Conservation (phyloP, 2,888 invertebrate species). For the Lobophora halterata region DNA sequence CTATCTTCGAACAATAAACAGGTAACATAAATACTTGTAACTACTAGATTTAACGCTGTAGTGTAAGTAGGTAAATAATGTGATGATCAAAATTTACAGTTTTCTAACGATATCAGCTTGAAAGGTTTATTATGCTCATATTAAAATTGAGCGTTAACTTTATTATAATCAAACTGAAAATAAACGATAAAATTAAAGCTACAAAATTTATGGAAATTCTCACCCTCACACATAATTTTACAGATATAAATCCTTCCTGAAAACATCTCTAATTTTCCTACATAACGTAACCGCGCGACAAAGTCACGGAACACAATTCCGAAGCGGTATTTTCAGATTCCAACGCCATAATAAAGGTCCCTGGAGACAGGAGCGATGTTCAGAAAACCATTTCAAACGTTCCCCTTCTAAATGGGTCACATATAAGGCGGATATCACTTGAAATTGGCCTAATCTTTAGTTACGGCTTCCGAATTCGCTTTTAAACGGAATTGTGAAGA, state of each 20-base stretch:
- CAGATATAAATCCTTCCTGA: constrained; percentile 9
- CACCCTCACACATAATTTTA: not conserved
- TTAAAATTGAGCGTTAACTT: no score
- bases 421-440: constrained; percentile 52
- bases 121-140: no score
- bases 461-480: constrained; percentile 54
- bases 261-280: constrained; percentile 23
- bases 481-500: constrained; percentile 35
- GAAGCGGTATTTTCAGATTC: constrained; percentile 35
- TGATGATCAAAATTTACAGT: no score
- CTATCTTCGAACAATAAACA: no score
- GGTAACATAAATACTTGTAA: no score
- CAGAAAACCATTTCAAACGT: constrained; percentile 58
- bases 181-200: no score
- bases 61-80: no score
- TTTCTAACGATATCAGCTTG: no score
- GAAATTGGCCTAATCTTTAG: constrained; percentile 65
- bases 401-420: constrained; percentile 52
- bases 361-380: constrained; percentile 47
- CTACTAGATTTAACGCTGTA: no score
- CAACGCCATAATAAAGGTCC: constrained; percentile 39
- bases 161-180: no score
- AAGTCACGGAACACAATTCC: constrained; percentile 27
- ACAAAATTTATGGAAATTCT: not conserved
- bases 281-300: constrained; percentile 22